Base-by-base conservation (phyloP, 2,797 vertebrate species). In the Pygocentrus nattereri region DNA sequence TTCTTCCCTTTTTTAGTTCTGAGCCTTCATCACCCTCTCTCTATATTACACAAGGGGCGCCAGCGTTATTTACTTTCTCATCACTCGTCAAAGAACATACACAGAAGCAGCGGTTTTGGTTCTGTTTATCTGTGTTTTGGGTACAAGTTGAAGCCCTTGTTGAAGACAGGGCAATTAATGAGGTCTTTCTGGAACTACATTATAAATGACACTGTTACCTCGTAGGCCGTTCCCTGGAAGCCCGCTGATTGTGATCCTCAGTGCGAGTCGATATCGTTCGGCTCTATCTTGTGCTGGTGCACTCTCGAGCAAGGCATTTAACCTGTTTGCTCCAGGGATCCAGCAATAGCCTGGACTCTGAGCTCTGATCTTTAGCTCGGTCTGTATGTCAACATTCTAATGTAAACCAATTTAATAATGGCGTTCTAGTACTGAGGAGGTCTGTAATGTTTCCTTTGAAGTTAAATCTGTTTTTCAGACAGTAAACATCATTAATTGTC, bases 251-350 rank as follows among this genome's bases (percentile, higher is more conserved):
- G 27, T 67, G 49, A 68, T 67, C 49, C 49, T 67, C 61, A 4
- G 49, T 21, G 47, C 31, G 44, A 80, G 65, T 80, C 62, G 21
- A 44, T 74, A 68, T 23, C 71, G 27, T 67, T 25, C 59, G 54
- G 61, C 18, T 38, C 31, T 19, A 52, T 64, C 78, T 44, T 80
- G 49, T 31, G 50, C 64, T 47, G 54, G 21, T 65, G 34, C 68
- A 67, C 67, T 72, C 71, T 72, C n/a, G 34, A 79, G 56, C 54
- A 79, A 68, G 47, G 71, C 54, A 44, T 74, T 74, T 80, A 74
- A 67, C 70, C 78, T 25, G n/a, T 49, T 44, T 80, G 21, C 61
- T 44, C 71, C 49, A 30, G 61, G 71, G 61, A 65, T n/a, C 58
- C 70, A 65, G 70, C 30, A 73, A 59, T 54, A 80, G 59, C 34